phyloP scores from a whole-genome alignment of 2,797 vertebrate genomes.

The Percopsis omiscomaycus region DNA sequence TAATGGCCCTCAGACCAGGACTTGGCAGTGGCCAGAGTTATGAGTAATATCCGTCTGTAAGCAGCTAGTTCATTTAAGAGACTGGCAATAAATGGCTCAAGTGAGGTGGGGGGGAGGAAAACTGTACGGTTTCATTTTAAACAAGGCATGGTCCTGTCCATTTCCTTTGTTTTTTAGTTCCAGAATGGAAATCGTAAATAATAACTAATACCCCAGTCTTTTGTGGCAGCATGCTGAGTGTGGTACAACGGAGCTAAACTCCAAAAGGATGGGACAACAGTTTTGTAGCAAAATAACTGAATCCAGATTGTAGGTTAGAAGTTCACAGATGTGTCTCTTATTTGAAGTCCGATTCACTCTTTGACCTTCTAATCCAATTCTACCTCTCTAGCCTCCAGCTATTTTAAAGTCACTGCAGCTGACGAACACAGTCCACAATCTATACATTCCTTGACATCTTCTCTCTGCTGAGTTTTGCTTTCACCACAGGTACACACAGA shows the following conservation, averaged over 20 bases:
- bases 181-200: constrained; percentile 69
- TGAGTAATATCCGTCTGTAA: constrained; percentile 79
- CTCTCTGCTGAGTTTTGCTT: constrained; percentile 44
- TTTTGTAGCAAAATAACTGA: constrained; percentile 31
- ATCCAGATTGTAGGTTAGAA: constrained; percentile 55
- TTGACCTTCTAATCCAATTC: constrained; percentile 51
- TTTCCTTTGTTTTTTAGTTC: constrained; percentile 64
- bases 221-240: constrained; percentile 45
- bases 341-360: constrained; percentile 45
- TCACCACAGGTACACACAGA: constrained; percentile 4
- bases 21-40: constrained; percentile 67
- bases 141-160: constrained; percentile 76
- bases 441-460: constrained; percentile 21
- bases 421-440: constrained; percentile 4
- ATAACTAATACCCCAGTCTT: constrained; percentile 56
- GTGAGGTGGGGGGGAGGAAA: constrained; percentile 41
- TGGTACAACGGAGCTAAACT: constrained; percentile 37
- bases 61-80: constrained; percentile 74
- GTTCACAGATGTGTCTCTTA: constrained; percentile 46
- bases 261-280: constrained; percentile 40
- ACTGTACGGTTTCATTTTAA: constrained; percentile 49
- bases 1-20: constrained; percentile 75
- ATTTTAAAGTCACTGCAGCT: constrained; percentile 32
- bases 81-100: constrained; percentile 71
- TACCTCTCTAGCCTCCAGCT: constrained; percentile 26